These are phyloP conservation scores for Cliona cf. orientalis DNA, from an alignment of 37 sponge, comb jelly and placozoan species.

Conservation along the genomic window DNA sequence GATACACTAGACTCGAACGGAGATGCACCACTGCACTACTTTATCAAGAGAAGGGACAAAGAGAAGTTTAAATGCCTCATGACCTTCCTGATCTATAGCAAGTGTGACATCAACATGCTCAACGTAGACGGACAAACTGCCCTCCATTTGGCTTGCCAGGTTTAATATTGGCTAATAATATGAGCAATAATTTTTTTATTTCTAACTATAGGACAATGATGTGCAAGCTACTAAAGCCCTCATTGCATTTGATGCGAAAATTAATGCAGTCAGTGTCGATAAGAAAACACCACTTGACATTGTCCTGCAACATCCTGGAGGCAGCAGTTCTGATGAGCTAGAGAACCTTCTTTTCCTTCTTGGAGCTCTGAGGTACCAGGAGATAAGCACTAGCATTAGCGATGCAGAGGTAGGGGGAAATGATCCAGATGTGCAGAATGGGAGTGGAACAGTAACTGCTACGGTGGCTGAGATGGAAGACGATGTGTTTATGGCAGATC, in stretches of 20 bases:
- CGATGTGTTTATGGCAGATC: too few species aligned
- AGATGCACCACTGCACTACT: slow-evolving; percentile 17
- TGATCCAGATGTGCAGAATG: too few species aligned
- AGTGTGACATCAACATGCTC: background rate
- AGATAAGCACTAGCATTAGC: background rate
- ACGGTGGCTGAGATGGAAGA: too few species aligned
- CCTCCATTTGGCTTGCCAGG: slow-evolving; percentile 13
- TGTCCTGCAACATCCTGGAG: too few species aligned
- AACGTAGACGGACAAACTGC: background rate
- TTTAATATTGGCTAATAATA: background rate
- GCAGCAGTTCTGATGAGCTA: too few species aligned
- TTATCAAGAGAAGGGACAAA: slow-evolving; percentile 31
- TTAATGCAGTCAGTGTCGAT: slow-evolving; percentile 25
- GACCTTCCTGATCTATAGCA: slow-evolving; percentile 17
- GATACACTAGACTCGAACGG: slow-evolving; percentile 5
- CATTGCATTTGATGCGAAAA: slow-evolving; percentile 62
- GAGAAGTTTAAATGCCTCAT: slow-evolving; percentile 23
- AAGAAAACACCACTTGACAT: slow-evolving; percentile 59
- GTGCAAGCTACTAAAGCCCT: slow-evolving; percentile 47
- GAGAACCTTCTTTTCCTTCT: too few species aligned
- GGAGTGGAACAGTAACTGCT: too few species aligned
- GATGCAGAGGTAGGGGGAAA: background rate
- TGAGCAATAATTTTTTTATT: background rate
- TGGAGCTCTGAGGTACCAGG: background rate
- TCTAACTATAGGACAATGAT: slow-evolving; percentile 36